Conservation (phyloP, 2,888 invertebrate species). For the Coelinius sp. region DNA sequence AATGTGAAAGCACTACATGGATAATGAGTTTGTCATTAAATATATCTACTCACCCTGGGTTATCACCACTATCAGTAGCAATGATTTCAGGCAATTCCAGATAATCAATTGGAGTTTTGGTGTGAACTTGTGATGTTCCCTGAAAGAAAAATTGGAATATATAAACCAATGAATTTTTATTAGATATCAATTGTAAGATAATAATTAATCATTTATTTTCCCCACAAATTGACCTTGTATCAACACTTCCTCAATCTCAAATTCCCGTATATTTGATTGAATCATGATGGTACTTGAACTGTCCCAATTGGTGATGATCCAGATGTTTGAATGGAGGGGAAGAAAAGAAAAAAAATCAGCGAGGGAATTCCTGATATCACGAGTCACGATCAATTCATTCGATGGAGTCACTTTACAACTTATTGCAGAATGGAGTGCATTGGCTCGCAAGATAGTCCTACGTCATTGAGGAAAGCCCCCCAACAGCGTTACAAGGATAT, state of each 20-base stretch:
- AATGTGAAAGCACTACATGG: neutral
- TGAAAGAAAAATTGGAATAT: constrained; percentile 18
- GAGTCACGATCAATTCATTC: neutral
- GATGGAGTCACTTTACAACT: constrained; percentile 6
- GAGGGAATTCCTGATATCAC: constrained; percentile 21
- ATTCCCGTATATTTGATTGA: constrained; percentile 34
- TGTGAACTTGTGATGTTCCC: neutral
- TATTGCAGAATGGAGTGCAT: constrained; percentile 5
- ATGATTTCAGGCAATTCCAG: neutral
- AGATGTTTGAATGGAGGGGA: constrained; percentile 30
- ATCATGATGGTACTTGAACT: constrained; percentile 43
- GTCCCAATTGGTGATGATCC: constrained; percentile 49
- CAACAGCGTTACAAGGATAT: constrained; percentile 1
- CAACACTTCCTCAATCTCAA: constrained; percentile 27
- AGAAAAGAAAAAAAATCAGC: neutral
- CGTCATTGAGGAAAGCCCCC: constrained; percentile 12
- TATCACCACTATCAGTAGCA: constrained; percentile 3
- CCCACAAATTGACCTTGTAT: constrained; percentile 22
- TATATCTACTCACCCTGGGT: neutral
- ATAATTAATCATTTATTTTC: constrained; percentile 1
- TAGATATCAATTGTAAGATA: neutral
- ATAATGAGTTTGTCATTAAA: neutral
- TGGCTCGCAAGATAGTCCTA: neutral
- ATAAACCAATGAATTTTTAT: neutral
- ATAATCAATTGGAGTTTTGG: neutral